Evolutionary conservation across 2,113 vertebrate species (phyloP).

Genomic region (Phrynosoma blainvillii): DNA sequence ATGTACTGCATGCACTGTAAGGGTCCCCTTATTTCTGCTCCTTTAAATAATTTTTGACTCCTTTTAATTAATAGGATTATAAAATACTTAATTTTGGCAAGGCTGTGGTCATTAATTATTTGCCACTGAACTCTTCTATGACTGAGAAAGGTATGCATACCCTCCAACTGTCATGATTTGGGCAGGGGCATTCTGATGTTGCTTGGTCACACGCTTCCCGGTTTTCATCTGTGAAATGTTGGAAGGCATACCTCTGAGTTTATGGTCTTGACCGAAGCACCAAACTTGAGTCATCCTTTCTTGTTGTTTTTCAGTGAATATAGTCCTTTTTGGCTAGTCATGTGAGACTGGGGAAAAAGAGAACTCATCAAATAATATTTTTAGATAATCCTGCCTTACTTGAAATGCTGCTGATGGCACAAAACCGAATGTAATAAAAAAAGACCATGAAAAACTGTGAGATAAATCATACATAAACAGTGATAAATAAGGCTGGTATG

Average conservation of each 20-base stretch:
- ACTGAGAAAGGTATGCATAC: slow-evolving; percentile 49
- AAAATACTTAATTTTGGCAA: background rate
- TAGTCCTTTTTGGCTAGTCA: slow-evolving; percentile 35
- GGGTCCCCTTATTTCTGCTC: background rate
- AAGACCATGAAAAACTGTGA: slow-evolving; percentile 4
- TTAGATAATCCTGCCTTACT: slow-evolving; percentile 64
- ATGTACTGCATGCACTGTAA: background rate
- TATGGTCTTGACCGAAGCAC: slow-evolving; percentile 49
- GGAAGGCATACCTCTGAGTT: background rate
- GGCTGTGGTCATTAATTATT: background rate
- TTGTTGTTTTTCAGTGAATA: slow-evolving; percentile 32
- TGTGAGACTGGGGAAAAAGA: slow-evolving; percentile 36
- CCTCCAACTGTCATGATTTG: too few species aligned
- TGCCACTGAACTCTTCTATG: slow-evolving; percentile 42
- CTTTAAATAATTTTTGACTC: background rate
- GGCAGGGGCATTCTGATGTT: too few species aligned
- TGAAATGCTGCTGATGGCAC: slow-evolving; percentile 27
- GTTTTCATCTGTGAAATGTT: too few species aligned
- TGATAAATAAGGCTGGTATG: slow-evolving; percentile 37
- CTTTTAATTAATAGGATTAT: background rate
- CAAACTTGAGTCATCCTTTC: slow-evolving; percentile 53
- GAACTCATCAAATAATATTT: slow-evolving; percentile 44
- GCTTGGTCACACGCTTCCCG: too few species aligned
- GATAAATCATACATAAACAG: slow-evolving; percentile 26
- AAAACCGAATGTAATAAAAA: slow-evolving; percentile 16